These are phyloP conservation scores for Varanus komodoensis DNA, from an alignment of 2,113 vertebrate species.

Conservation along the genomic window DNA sequence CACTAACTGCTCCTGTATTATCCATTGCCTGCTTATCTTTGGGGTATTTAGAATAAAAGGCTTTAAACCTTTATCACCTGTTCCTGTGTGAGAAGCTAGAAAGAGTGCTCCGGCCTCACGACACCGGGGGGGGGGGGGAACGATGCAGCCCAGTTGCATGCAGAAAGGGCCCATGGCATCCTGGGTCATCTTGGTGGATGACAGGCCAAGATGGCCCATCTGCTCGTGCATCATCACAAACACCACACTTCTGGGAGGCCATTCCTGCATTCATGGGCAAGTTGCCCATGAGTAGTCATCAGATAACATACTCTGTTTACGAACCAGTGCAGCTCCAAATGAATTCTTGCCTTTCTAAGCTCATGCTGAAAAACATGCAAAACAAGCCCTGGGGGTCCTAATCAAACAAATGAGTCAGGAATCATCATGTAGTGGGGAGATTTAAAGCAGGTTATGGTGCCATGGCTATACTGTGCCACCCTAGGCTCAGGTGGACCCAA, in stretches of 20 bases:
- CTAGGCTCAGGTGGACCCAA: background rate
- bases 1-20: too few relatives aligned
- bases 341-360: background rate
- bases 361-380: background rate
- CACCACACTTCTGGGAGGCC: background rate
- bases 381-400: background rate
- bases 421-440: background rate
- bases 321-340: background rate
- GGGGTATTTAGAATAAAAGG: too few relatives aligned
- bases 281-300: background rate
- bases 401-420: background rate
- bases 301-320: background rate
- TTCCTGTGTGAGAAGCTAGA: too few relatives aligned
- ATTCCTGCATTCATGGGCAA: background rate
- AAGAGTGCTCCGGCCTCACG: too few relatives aligned
- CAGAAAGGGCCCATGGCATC: too few relatives aligned
- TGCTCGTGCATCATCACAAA: background rate
- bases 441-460: background rate
- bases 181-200: background rate
- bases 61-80: too few relatives aligned
- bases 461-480: background rate
- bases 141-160: too few relatives aligned
- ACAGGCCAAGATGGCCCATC: background rate
- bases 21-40: too few relatives aligned
- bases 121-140: too few relatives aligned